Conservation (phyloP, 2,113 vertebrate species). For the Ophthalmolycus amberensis region DNA sequence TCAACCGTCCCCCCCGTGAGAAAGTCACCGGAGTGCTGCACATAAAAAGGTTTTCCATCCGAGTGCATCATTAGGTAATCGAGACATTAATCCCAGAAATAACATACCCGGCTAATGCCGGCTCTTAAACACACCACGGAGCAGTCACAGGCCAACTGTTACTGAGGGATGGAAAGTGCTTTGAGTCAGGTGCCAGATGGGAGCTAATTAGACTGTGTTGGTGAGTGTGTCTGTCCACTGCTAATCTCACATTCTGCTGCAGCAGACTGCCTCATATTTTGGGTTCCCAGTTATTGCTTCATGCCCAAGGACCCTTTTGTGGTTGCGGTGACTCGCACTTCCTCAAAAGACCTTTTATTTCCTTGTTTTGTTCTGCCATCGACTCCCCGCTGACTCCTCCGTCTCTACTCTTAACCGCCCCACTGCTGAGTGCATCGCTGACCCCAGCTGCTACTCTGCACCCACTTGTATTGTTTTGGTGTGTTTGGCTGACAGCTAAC, state of each 20-base stretch:
- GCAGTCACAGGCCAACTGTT: constrained; percentile 34
- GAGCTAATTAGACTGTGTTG: constrained; percentile 47
- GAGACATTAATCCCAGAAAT: constrained; percentile 52
- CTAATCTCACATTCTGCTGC: not conserved
- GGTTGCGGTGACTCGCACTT: not conserved
- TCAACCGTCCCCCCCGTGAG: constrained; percentile 1
- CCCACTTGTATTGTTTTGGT: too few relatives aligned
- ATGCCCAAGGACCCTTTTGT: too few relatives aligned
- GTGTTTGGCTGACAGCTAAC: too few relatives aligned
- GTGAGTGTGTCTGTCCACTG: not conserved
- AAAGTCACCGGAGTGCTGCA: constrained; percentile 21
- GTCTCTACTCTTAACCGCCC: too few relatives aligned
- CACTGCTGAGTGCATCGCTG: too few relatives aligned
- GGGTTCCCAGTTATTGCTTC: not conserved
- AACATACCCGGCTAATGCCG: constrained; percentile 42
- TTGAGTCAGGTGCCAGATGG: constrained; percentile 46
- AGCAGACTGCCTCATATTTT: not conserved
- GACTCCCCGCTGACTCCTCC: too few relatives aligned
- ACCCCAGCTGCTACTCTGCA: too few relatives aligned
- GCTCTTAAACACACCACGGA: constrained; percentile 35
- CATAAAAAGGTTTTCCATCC: constrained; percentile 32
- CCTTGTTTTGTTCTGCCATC: too few relatives aligned
- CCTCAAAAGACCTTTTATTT: too few relatives aligned
- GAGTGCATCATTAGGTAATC: constrained; percentile 21
- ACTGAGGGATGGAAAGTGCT: constrained; percentile 24